Base-by-base conservation (phyloP, 2,113 vertebrate species). In the Alethe diademata region DNA sequence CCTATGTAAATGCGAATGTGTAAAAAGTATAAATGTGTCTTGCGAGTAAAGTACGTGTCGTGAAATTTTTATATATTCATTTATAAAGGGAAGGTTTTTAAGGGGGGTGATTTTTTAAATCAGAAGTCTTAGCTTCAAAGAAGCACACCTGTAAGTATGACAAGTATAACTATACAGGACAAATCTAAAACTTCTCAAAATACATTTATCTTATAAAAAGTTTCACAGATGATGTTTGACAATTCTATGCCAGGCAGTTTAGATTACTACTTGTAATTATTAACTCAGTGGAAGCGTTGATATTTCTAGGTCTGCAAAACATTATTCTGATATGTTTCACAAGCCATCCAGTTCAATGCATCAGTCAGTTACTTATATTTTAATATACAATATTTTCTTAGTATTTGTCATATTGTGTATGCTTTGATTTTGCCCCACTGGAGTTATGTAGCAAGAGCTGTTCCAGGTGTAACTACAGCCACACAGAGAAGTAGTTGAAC, bases 331-430 rank as follows among this genome's bases (percentile, higher is more conserved):
- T 87, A 20, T 8, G 8, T 38, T 56, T 19, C 24, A 51, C 36
- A 36, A 15, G 13, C 31, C 0, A 0, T 72, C 33, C 40, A 42
- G 7, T 43, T 90, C 40, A 56, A 12, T 76, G 20, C 12, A 31
- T 2, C 5, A 8, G 1, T 47, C 54, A 72, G 20, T 57, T 82
- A 24, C 0, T 0, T 24, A 10, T 31, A 43, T 36, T 43, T 40
- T 26, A 6, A 33, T 57, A 65, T 6, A 7, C 7, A 38, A 0
- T 66, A 16, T 82, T 66, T 61, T 66, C 8, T 35, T 36, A 53
- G 3, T 58, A 31, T 38, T 86, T 50, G 5, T 75, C 14, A 19
- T 47, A 11, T 2, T 47, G 16, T 18, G 1, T 33, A 29, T 64
- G 16, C 43, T 50, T 42, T 53, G 19, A n/a, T 74, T 88, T 87